Evolutionary conservation across 2,113 vertebrate genomes (phyloP).

Genomic region (Scalopus aquaticus): DNA sequence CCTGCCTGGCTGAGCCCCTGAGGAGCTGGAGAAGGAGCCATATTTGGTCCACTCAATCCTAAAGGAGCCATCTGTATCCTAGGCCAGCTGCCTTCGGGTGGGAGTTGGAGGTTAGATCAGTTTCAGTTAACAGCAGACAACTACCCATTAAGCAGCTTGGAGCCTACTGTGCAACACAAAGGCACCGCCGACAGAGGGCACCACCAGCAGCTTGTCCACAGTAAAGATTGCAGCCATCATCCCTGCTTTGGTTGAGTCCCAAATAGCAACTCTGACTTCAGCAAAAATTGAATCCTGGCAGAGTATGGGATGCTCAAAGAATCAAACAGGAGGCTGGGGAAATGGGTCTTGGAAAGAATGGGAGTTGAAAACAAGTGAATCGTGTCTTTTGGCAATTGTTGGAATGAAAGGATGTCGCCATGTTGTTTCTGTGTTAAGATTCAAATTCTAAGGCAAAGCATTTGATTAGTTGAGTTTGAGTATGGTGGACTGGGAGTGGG

Average conservation of each 20-base stretch:
- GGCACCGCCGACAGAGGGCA: accelerated
- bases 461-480: neutral
- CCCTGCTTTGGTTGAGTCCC: neutral
- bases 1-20: neutral
- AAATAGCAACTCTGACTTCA: neutral
- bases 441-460: neutral
- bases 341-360: neutral
- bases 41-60: too few relatives aligned
- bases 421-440: neutral
- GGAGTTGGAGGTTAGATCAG: neutral
- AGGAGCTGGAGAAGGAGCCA: neutral
- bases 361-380: neutral
- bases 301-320: neutral
- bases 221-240: neutral
- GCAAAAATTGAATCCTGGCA: neutral
- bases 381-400: neutral
- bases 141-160: neutral
- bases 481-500: accelerated
- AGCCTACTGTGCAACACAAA: neutral
- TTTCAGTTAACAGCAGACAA: neutral
- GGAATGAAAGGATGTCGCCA: neutral
- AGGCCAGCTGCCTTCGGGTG: neutral
- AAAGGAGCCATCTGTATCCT: neutral
- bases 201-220: accelerated
- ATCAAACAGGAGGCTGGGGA: neutral